Base-by-base conservation (phyloP, 2,888 invertebrate species). In the Agrenia bidenticulata region DNA sequence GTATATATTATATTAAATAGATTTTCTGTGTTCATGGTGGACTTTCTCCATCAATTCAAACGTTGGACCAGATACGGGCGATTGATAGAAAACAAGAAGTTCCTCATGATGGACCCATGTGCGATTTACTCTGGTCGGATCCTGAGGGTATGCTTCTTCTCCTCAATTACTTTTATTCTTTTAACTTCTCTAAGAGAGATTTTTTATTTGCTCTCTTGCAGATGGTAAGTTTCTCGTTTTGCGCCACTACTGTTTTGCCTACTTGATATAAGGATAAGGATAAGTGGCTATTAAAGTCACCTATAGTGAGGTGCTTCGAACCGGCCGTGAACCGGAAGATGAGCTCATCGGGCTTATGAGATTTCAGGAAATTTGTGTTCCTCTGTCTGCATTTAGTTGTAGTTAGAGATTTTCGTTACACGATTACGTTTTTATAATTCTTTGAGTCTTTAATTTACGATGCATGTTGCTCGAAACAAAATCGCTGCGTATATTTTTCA, bases 11-110 rank as follows among this genome's bases (percentile, higher is more conserved):
- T 7, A 53, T 21, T 53, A 53, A 21, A 1, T 77, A 85, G 85
- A 98, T 99, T 81, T 99, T 99, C 83, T 99, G 99, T 82, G 99
- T 99, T 59, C 99, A 99, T 79, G 99, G 99, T 61, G 99, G 99
- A 15, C 84, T 99, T 23, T 97, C 97, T 54, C 99, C 99, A 1
- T 96, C 96, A 19, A 99, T 99, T 82, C 94, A 96, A 82, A 97
- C 97, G 9, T 85, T 99, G 73, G 99, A 99, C 82, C 97, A 99
- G 83, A 99, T 99, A 77, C 86, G 99, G 71, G 92, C 94, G 49
- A 98, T 99, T 77, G 99, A 99, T 82, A 87, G 99, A 74, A 99
- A 99, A 81, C 98, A 99, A 81, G 99, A 99, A 81, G 93, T 95
- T 67, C 95, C 95, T 5, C 95, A 96, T 51, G 95, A 97, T 79